A percentile compares a stretch with the other conserved stretches of the same genome.
Evolutionary conservation across 2,113 vertebrate species (phyloP).

Genomic region (Notothenia rossii): DNA sequence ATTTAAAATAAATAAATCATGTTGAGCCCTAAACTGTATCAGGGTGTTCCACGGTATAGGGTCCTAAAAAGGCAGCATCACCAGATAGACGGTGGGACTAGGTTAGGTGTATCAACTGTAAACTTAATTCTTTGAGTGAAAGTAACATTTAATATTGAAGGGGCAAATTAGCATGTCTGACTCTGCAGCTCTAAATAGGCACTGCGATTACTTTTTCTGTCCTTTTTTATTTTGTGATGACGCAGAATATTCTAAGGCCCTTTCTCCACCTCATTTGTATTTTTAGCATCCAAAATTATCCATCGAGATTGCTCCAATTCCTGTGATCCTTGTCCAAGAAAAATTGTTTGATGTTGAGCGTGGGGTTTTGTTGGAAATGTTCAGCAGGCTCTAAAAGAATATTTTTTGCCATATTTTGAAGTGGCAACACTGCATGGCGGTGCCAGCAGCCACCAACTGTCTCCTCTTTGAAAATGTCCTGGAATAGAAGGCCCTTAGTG

Average conservation of each 20-base stretch:
- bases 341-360: slow-evolving; percentile 55
- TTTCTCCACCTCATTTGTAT: slow-evolving; percentile 42
- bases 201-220: slow-evolving; percentile 1
- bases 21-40: too few species aligned
- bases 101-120: too few species aligned
- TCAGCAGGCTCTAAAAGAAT: slow-evolving; percentile 43
- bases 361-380: slow-evolving; percentile 52
- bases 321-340: slow-evolving; percentile 69
- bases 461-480: slow-evolving; percentile 70
- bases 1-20: too few species aligned
- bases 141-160: background rate
- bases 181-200: background rate
- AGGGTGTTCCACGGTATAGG: too few species aligned
- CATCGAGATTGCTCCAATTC: slow-evolving; percentile 45
- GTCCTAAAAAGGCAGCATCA: too few species aligned
- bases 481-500: slow-evolving; percentile 53
- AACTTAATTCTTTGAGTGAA: too few species aligned
- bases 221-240: slow-evolving; percentile 31
- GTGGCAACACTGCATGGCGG: background rate
- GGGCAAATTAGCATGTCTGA: background rate
- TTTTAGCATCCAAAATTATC: slow-evolving; percentile 62
- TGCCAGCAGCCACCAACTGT: slow-evolving; percentile 72
- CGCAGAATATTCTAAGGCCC: slow-evolving; percentile 11
- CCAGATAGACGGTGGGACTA: too few species aligned
- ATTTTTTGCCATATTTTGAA: slow-evolving; percentile 54